A percentile compares a stretch with the other conserved stretches of the same genome.
Evolutionary conservation across 2,888 invertebrate species (phyloP).

Genomic region (Athalia rosae): DNA sequence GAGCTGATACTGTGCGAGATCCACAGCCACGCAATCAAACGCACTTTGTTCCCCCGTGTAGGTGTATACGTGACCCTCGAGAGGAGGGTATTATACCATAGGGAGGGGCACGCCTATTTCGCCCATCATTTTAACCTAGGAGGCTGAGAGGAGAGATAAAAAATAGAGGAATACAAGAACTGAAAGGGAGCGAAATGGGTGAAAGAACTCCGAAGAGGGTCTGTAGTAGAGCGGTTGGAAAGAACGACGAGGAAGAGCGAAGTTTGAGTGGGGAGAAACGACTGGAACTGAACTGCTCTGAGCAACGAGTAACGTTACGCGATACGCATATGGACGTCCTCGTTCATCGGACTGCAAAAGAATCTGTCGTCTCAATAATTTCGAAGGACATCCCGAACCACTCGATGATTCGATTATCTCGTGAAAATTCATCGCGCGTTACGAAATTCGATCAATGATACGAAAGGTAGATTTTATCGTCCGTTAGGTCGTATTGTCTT

Average conservation of each 20-base stretch:
- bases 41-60: slow-evolving; percentile 26
- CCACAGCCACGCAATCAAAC: slow-evolving; percentile 28
- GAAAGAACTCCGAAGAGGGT: slow-evolving; percentile 14
- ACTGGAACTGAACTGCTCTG: too few relatives aligned
- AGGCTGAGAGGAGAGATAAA: slow-evolving; percentile 8
- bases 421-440: too few relatives aligned
- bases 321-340: too few relatives aligned
- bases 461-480: too few relatives aligned
- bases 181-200: background rate
- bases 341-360: too few relatives aligned
- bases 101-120: slow-evolving; percentile 29
- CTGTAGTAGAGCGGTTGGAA: background rate
- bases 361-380: too few relatives aligned
- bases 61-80: background rate
- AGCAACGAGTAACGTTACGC: too few relatives aligned
- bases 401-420: too few relatives aligned
- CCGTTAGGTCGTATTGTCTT: too few relatives aligned
- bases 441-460: too few relatives aligned
- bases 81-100: background rate
- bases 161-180: background rate
- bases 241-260: slow-evolving; percentile 1
- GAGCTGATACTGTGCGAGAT: background rate
- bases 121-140: slow-evolving; percentile 11
- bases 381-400: too few relatives aligned
- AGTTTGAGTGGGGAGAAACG: background rate